Percentiles rank a stretch among this genome's conserved stretches.
Conservation (phyloP, 2,888 invertebrate species). For the Amphimallon solstitiale region DNA sequence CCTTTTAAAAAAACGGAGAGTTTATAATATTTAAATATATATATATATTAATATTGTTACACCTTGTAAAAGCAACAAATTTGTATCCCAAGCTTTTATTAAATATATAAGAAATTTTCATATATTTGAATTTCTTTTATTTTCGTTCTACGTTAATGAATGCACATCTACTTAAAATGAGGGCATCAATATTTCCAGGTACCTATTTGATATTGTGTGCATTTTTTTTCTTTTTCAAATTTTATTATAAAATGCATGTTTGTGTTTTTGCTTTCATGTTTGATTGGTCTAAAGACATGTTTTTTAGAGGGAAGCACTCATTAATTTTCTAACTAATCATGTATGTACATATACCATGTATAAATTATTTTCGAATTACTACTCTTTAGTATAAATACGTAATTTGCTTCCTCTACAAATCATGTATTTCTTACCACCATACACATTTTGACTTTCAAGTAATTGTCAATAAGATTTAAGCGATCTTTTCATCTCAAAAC, state of each 20-base stretch:
- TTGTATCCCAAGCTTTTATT: conserved; percentile 39
- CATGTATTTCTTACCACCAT: too few relatives aligned
- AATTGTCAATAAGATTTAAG: too few relatives aligned
- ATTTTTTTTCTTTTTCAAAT: background rate
- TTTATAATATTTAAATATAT: conserved; percentile 34
- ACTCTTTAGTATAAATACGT: too few relatives aligned
- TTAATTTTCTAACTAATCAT: too few relatives aligned
- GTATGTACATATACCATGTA: too few relatives aligned
- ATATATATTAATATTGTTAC: conserved; percentile 39
- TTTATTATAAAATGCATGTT: background rate
- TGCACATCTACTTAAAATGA: conserved; percentile 2
- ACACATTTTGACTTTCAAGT: too few relatives aligned
- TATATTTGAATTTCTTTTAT: background rate
- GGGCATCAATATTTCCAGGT: background rate
- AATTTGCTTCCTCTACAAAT: background rate
- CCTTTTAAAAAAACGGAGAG: conserved; percentile 39
- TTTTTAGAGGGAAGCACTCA: background rate
- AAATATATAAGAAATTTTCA: conserved; percentile 38
- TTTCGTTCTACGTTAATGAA: background rate
- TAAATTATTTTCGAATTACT: too few relatives aligned
- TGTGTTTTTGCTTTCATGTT: too few relatives aligned
- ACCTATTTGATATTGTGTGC: conserved; percentile 3
- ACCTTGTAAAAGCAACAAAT: conserved; percentile 41
- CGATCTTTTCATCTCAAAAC: too few relatives aligned
- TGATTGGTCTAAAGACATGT: too few relatives aligned